Conservation (phyloP, 2,797 vertebrate genomes). For the Sebastolobus altivelis region DNA sequence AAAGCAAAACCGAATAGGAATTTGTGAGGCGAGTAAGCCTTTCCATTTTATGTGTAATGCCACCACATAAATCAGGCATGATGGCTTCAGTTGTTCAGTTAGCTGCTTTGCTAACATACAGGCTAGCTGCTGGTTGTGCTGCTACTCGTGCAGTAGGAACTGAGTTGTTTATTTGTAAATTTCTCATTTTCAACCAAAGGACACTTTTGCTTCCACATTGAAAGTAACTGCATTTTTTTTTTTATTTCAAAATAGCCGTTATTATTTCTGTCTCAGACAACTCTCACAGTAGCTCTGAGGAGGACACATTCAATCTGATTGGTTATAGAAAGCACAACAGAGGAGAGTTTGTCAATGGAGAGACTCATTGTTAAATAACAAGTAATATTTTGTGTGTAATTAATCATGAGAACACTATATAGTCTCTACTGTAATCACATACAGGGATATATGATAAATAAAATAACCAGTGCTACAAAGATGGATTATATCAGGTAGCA, state of each 20-base stretch:
- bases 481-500: background rate
- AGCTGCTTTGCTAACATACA: background rate
- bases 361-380: background rate
- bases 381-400: background rate
- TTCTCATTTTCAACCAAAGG: background rate
- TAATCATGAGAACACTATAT: background rate
- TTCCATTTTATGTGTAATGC: background rate
- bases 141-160: too few species aligned
- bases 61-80: background rate
- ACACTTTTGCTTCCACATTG: slow-evolving; percentile 7
- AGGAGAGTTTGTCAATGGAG: background rate
- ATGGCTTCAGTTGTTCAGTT: slow-evolving; percentile 1
- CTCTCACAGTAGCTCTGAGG: background rate
- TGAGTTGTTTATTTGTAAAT: background rate
- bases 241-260: background rate
- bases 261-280: background rate
- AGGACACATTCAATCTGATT: too few species aligned
- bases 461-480: background rate
- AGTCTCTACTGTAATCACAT: background rate
- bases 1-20: background rate
- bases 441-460: background rate
- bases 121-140: background rate
- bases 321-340: too few species aligned
- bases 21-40: background rate
- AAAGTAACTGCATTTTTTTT: background rate